Base-by-base conservation (phyloP, 2,797 vertebrate genomes). In the Myotis myotis region DNA sequence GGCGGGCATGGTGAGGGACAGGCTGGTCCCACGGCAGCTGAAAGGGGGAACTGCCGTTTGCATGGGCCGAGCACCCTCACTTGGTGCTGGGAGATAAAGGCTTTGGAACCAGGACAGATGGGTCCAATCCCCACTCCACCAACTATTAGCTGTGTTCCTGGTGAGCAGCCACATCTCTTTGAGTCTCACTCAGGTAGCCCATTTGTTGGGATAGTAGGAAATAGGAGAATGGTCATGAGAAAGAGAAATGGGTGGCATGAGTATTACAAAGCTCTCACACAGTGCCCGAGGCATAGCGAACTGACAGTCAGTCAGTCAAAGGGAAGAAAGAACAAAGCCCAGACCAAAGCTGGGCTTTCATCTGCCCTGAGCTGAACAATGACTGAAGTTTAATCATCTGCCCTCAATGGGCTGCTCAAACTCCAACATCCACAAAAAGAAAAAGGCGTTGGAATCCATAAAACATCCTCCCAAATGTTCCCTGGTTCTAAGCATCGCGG, bases 1-100 rank as follows among this genome's bases (percentile, higher is more conserved):
- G 10, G 0, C 0, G 11, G 33, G 38, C 15, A 0, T 0, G 0
- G 53, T 2, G 8, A 41, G 28, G 15, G 10, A 10, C 3, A 12
- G 17, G 22, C 78, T n/a, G 28, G 76, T 51, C 28, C 66, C 38
- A 30, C 0, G 0, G 16, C 36, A 85, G 51, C 75, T 16, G 11
- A 41, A 55, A 17, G 30, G 5, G 1, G 23, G 38, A 41, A 3
- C 74, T 10, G 6, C 20, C 44, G n/a, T 70, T 53, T 5, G 5
- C 4, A 0, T 60, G 74, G 30, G 12, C 22, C 0, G 10, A 74
- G 51, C 7, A 0, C 49, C 23, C 0, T 4, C 12, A 57, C 89
- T 23, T 30, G 1, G 12, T 68, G 30, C 28, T 20, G 22, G 38
- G 89, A 38, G 47, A 22, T 11, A 25, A 3, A 7, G 49, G 22